A percentile compares a stretch with the other conserved stretches of the same genome.
These are phyloP conservation scores for Mimumesa dahlbomi DNA, from an alignment of 2,888 invertebrate species.

Conservation along the genomic window DNA sequence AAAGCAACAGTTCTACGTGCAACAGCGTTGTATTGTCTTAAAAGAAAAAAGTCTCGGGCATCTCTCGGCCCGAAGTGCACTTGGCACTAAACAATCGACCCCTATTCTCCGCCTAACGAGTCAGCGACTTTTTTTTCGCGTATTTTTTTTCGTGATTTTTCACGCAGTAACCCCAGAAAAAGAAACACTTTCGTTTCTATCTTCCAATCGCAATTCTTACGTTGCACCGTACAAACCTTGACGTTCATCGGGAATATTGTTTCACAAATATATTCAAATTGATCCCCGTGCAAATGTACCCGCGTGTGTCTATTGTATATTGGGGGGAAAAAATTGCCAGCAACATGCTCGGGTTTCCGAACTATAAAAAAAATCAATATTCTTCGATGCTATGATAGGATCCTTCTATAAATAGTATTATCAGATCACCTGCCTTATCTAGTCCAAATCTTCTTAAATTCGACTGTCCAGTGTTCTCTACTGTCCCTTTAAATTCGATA, in stretches of 20 bases:
- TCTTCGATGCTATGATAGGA: slow-evolving; percentile 24
- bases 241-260: too few relatives aligned
- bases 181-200: too few relatives aligned
- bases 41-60: slow-evolving; percentile 62
- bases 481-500: slow-evolving; percentile 1
- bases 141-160: too few relatives aligned
- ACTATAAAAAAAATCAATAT: slow-evolving; percentile 28
- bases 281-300: too few relatives aligned
- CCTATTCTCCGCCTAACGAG: slow-evolving; percentile 53
- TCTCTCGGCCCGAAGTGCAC: slow-evolving; percentile 66
- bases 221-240: too few relatives aligned
- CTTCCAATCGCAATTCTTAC: too few relatives aligned
- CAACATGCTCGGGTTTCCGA: too few relatives aligned
- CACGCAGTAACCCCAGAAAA: too few relatives aligned
- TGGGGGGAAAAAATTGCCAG: too few relatives aligned
- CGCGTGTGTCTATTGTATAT: too few relatives aligned
- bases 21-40: slow-evolving; percentile 68
- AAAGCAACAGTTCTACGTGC: slow-evolving; percentile 64
- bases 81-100: slow-evolving; percentile 69
- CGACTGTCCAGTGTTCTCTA: not conserved
- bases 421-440: slow-evolving; percentile 31
- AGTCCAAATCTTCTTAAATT: slow-evolving; percentile 27
- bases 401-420: slow-evolving; percentile 32
- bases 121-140: slow-evolving; percentile 41
- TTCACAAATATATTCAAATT: too few relatives aligned